A percentile compares a stretch with the other conserved stretches of the same genome.
Conservation (phyloP, 1,140 invertebrate genomes). For the Leptinotarsa lineolata region DNA sequence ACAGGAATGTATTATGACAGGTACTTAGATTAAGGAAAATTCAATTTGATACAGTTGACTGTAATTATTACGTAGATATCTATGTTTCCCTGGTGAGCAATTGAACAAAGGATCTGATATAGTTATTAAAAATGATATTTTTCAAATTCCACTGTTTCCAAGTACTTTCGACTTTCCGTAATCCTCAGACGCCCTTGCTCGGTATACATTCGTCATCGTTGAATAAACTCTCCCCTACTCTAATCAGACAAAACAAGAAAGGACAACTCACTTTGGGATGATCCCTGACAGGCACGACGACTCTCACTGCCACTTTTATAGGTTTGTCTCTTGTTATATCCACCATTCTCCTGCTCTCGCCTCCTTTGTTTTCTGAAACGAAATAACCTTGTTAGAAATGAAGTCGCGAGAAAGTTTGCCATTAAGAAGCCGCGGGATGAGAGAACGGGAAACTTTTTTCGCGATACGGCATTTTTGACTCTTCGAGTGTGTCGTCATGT, state of each 20-base stretch:
- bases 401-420: slow-evolving; percentile 17
- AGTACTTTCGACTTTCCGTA: no score
- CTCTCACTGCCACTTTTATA: slow-evolving; percentile 78
- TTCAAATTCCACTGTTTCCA: no score
- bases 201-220: no score
- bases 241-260: slow-evolving; percentile 3
- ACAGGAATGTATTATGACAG: no score
- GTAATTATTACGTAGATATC: no score
- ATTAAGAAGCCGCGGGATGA: slow-evolving; percentile 9
- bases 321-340: slow-evolving; percentile 84
- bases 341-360: slow-evolving; percentile 51
- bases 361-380: slow-evolving; percentile 36
- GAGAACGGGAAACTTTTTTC: background rate
- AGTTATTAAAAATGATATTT: no score
- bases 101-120: no score
- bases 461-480: slow-evolving; percentile 4
- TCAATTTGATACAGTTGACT: no score
- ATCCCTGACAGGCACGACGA: slow-evolving; percentile 78
- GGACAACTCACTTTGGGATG: slow-evolving; percentile 75
- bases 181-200: no score
- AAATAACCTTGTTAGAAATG: slow-evolving; percentile 26
- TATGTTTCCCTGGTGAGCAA: no score
- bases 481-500: background rate
- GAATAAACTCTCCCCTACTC: no score
- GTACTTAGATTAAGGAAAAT: no score